Base-by-base conservation (phyloP, 2,113 vertebrate genomes). In the Lepisosteus oculatus region DNA sequence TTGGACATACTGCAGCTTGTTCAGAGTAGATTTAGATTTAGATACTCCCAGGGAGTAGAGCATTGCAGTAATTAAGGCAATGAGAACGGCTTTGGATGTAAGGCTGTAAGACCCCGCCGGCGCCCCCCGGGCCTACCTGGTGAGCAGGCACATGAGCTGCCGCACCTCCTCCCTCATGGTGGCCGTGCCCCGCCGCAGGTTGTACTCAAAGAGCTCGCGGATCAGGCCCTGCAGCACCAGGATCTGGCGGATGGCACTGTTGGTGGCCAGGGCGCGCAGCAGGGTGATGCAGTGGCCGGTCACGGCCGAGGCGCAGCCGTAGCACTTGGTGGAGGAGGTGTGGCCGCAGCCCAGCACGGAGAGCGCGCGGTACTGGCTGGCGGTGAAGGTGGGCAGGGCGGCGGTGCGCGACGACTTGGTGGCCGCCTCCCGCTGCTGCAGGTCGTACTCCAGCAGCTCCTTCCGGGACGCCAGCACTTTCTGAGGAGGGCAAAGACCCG, bases 381-480 rank as follows among this genome's bases (percentile, higher is more conserved):
- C 97, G 0, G 96, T 99, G 79, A 99, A 93, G 0, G 96, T 98
- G 77, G 97, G 97, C 78, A 97, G 96, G 67, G 87, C 92, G 0
- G 91, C 87, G 67, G 88, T 93, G 41, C 97, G 92, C 0, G 95
- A 99, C 0, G 95, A 98, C 74, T 94, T 97, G 0, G 96, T 98
- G 61, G 97, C 97, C 0, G 97, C 97, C 74, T 99, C 97, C 41
- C 97, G 89, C 81, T 99, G 97, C 79, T 99, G 97, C 8, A 99
- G 90, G 76, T 99, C 97, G 0, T 99, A 99, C 69, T 99, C 97
- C 77, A 99, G 82, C 51, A 99, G 91, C 69, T 99, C 97, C 84
- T 99, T 99, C 6, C 97, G 94, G 0, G 97, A 99, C n/a, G 97
- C 97, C 77, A 99, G 96, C 4, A 99, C 97, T 95, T 98, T 99